Evolutionary conservation across 2,888 invertebrate species (phyloP).

Genomic region (Cerceris ruficornis): DNA sequence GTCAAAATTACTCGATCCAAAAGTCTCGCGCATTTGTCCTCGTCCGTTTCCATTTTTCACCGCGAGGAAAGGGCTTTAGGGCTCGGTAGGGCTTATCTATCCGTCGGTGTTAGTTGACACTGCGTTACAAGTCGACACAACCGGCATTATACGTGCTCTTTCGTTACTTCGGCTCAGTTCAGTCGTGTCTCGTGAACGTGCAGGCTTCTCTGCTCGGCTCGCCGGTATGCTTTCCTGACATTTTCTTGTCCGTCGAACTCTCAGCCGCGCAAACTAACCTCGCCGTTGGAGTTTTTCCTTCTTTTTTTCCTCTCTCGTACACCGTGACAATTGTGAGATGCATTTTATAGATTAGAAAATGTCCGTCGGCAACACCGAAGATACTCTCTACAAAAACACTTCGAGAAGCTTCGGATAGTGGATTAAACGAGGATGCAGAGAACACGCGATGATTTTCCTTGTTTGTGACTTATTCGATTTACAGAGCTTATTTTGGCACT

Average conservation of each 20-base stretch:
- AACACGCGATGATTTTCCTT: background rate
- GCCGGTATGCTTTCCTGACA: conserved; percentile 62
- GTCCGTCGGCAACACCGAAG: too few relatives aligned
- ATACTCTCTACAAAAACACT: background rate
- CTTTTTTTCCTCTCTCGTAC: background rate
- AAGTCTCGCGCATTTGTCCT: background rate
- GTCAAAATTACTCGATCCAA: background rate
- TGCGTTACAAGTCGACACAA: conserved; percentile 65
- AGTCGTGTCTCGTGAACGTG: conserved; percentile 74
- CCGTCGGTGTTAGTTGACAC: conserved; percentile 74
- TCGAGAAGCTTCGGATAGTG: background rate
- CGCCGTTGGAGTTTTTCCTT: background rate
- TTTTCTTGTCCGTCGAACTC: conserved; percentile 45
- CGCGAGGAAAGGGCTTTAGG: conserved; percentile 14
- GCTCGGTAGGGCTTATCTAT: conserved; percentile 73
- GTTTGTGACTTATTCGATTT: too few relatives aligned
- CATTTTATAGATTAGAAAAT: too few relatives aligned
- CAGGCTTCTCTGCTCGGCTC: conserved; percentile 47
- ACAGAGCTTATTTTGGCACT: too few relatives aligned
- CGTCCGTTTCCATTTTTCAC: conserved; percentile 27
- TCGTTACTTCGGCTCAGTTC: conserved; percentile 74
- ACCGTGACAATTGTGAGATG: too few relatives aligned
- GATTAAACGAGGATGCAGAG: background rate
- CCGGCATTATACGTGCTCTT: conserved; percentile 69
- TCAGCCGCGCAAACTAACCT: background rate